phyloP scores from a whole-genome alignment of 1,140 invertebrate species.

The Drosophila guanche region DNA sequence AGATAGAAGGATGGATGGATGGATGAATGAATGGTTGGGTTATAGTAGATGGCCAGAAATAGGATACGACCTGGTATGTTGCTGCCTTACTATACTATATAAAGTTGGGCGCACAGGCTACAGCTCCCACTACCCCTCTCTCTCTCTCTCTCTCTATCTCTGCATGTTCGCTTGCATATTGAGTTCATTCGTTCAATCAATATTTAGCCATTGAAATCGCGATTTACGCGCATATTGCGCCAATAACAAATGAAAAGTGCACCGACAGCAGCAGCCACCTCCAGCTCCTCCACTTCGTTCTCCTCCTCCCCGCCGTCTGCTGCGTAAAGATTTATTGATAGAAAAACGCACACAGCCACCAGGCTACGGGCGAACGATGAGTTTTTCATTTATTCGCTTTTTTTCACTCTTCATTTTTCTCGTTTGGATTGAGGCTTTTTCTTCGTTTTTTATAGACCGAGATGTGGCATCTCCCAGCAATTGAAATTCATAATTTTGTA shows the following conservation, averaged over 20 bases:
- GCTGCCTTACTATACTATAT: constrained; percentile 8
- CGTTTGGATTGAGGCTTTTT: not conserved
- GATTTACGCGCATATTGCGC: constrained; percentile 80
- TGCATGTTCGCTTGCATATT: constrained; percentile 64
- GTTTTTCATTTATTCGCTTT: constrained; percentile 48
- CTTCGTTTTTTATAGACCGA: constrained; percentile 9
- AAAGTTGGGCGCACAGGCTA: constrained; percentile 24
- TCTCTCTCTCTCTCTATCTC: not conserved
- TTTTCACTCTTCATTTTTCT: constrained; percentile 25
- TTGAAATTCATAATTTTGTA: constrained; percentile 45
- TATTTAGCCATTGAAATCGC: constrained; percentile 79
- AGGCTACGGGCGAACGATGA: constrained; percentile 29
- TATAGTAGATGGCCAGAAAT: constrained; percentile 47
- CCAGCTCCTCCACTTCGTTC: not conserved
- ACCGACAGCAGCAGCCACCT: constrained; percentile 25
- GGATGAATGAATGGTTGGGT: constrained; percentile 31
- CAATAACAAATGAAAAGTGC: constrained; percentile 79
- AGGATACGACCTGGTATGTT: constrained; percentile 29
- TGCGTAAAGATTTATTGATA: constrained; percentile 64
- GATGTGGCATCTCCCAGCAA: constrained; percentile 18
- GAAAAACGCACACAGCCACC: constrained; percentile 19
- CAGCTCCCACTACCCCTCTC: not conserved
- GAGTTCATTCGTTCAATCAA: constrained; percentile 81
- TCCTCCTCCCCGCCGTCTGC: not conserved
- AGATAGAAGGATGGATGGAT: constrained; percentile 10